Evolutionary conservation across 2,797 vertebrate species (phyloP).

Genomic region (Serranus cabrilla): DNA sequence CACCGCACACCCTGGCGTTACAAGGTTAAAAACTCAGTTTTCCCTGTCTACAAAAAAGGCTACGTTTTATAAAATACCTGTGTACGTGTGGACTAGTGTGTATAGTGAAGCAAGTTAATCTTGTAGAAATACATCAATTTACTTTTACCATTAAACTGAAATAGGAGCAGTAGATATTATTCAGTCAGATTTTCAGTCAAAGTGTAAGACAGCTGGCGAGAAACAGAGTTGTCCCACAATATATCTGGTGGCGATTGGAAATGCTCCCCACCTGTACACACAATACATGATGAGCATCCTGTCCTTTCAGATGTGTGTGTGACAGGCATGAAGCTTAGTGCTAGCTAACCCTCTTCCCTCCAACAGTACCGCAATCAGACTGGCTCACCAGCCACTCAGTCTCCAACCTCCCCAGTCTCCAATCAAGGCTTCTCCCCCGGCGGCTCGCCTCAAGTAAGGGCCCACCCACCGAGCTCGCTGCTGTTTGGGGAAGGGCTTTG

Average conservation of each 20-base stretch:
- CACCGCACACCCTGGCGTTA: too few species aligned
- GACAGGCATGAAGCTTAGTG: conserved; percentile 86
- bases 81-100: too few species aligned
- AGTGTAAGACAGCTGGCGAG: background rate
- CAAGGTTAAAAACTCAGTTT: too few species aligned
- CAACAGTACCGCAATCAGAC: conserved; percentile 99
- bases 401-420: conserved; percentile 99
- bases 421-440: conserved; percentile 99
- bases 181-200: background rate
- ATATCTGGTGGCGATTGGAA: conserved; percentile 3
- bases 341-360: conserved; percentile 91
- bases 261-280: conserved; percentile 13
- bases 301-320: conserved; percentile 70
- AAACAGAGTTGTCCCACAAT: background rate
- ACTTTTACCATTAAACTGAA: background rate
- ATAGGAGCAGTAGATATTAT: background rate
- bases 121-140: conserved; percentile 10
- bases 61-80: too few species aligned
- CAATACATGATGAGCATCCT: conserved; percentile 10
- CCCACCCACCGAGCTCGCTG: conserved; percentile 80
- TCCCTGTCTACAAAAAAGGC: too few species aligned
- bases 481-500: conserved; percentile 80
- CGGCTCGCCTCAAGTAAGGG: conserved; percentile 99
- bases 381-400: conserved; percentile 99
- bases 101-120: too few species aligned